Base-by-base conservation (phyloP, 2,113 vertebrate species). In the Cheilinus undulatus region DNA sequence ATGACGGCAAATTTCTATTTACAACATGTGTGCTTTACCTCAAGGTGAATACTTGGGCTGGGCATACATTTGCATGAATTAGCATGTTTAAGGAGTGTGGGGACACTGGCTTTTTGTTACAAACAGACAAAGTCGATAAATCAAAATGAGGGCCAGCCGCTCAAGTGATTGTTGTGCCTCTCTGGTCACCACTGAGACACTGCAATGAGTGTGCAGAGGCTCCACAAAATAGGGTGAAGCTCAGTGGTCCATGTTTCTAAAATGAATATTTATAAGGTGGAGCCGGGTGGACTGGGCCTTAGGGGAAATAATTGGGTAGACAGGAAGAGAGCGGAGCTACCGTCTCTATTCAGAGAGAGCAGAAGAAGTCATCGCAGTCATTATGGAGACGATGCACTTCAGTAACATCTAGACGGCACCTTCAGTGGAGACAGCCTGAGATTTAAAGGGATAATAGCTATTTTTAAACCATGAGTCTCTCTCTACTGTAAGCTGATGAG, bases 61-160 rank as follows among this genome's bases (percentile, higher is more conserved):
- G 74, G 86, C 86, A 93, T 93, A 69, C 74, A 94, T 94, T 87
- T 91, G 88, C 93, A 94, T 93, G 65, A 66, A 94, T 94, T 93
- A 88, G 84, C 91, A 93, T 93, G 58, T 84, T 82, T 88, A 91
- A 90, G 77, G 79, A 86, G 68, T 56, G 61, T 19, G 28, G 85
- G 90, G 89, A 92, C 89, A 49, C 64, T 38, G 63, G 63, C 30
- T 73, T 82, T 90, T 90, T 62, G 58, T 85, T 76, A 80, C 73
- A 82, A 85, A 90, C 82, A 86, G 88, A 89, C 87, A 82, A 88
- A 91, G 90, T 89, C 83, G 56, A 93, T 93, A 92, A 94, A 93
- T 94, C 91, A 93, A 90, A 91, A 87, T 24, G 77, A 90, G 86
- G 85, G 69, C 74, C 62, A 57, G 83, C 52, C 54, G 45, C 91